These are phyloP conservation scores for Salticus scenicus DNA, from an alignment of 2,888 invertebrate species.

Conservation along the genomic window DNA sequence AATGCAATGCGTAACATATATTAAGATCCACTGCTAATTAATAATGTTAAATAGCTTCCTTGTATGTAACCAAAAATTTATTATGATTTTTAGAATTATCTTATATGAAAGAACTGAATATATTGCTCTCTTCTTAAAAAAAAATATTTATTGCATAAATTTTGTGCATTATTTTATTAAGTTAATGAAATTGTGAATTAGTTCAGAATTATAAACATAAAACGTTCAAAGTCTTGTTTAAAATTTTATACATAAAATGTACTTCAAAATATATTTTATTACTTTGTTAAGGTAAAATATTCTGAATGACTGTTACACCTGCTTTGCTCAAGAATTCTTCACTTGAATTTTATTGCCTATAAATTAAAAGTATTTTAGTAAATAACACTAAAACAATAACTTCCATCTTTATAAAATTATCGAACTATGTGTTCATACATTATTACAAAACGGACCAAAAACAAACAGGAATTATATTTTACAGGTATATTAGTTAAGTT, in stretches of 20 bases:
- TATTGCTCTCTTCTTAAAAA: background rate
- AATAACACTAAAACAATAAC: background rate
- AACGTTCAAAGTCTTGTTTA: background rate
- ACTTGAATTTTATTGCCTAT: background rate
- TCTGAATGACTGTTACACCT: conserved; percentile 36
- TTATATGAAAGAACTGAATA: background rate
- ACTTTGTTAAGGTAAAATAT: background rate
- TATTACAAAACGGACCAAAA: background rate
- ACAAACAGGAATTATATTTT: background rate
- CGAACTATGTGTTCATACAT: background rate
- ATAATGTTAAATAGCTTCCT: no score
- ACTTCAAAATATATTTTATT: background rate
- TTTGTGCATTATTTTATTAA: background rate
- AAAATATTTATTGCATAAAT: background rate
- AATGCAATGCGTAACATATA: no score
- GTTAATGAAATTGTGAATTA: background rate
- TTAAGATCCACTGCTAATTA: no score
- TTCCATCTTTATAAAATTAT: background rate
- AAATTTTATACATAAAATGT: background rate
- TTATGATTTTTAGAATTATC: no score
- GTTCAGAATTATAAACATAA: no score
- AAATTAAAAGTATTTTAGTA: background rate
- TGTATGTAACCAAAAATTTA: no score
- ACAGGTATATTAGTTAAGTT: background rate
- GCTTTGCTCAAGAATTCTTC: conserved; percentile 50